These are phyloP conservation scores for Acrossocheilus wenchowensis DNA, from an alignment of 2,797 vertebrate species.

Conservation along the genomic window DNA sequence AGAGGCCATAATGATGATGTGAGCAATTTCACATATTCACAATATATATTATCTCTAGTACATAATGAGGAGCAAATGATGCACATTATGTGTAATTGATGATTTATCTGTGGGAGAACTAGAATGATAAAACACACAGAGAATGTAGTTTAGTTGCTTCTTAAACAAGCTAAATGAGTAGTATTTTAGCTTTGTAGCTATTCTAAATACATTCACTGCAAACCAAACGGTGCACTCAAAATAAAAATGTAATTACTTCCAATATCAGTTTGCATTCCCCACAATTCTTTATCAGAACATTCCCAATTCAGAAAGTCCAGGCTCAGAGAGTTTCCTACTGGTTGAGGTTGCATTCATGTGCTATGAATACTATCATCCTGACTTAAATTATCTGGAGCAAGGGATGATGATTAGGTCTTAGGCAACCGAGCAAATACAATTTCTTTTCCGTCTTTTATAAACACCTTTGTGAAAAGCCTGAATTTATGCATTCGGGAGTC, in stretches of 20 bases:
- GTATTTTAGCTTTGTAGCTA: not conserved
- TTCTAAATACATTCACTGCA: not conserved
- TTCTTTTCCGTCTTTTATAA: not conserved
- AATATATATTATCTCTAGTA: not conserved
- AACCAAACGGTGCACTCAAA: not conserved
- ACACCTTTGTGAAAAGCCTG: constrained; percentile 25
- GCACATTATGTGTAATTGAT: not conserved
- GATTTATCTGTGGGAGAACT: not conserved
- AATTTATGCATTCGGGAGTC: constrained; percentile 15
- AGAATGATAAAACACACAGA: not conserved
- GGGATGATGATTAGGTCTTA: constrained; percentile 9
- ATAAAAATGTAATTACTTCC: not conserved
- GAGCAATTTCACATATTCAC: constrained; percentile 8
- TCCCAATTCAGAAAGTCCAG: not conserved
- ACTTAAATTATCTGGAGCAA: constrained; percentile 17
- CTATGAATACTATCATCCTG: constrained; percentile 12
- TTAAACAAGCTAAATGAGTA: not conserved
- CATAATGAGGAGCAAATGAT: not conserved
- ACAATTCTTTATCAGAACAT: constrained; percentile 8
- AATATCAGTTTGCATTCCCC: not conserved
- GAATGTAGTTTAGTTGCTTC: not conserved
- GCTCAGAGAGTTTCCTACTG: not conserved
- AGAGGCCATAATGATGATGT: not conserved
- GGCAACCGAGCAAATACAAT: not conserved
- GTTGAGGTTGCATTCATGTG: not conserved